Conservation (phyloP, 1,140 invertebrate species). For the Helicoverpa zea region DNA sequence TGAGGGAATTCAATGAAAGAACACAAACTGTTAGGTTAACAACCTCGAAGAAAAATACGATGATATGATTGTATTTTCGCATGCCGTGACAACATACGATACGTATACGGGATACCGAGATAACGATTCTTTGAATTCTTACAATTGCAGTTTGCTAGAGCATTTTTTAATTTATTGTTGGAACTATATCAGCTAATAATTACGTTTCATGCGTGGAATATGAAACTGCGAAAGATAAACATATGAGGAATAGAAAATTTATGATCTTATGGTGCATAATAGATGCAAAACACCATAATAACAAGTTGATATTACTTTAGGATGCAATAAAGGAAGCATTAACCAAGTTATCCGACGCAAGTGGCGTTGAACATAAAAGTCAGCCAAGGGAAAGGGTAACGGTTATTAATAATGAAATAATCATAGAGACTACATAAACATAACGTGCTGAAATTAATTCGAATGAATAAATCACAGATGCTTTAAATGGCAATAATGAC, state of each 20-base stretch:
- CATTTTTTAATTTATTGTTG: background rate
- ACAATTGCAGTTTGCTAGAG: background rate
- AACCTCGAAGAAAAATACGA: conserved; percentile 31
- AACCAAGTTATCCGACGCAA: background rate
- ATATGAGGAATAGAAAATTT: background rate
- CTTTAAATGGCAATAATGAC: background rate
- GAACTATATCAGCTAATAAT: background rate
- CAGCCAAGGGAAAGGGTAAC: background rate
- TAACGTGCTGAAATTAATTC: background rate
- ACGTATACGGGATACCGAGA: conserved; percentile 9
- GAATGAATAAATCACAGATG: background rate
- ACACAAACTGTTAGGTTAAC: conserved; percentile 14
- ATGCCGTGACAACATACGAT: conserved; percentile 35
- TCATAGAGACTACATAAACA: background rate
- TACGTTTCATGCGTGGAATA: background rate
- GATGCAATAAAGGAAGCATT: conserved; percentile 12
- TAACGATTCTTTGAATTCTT: conserved; percentile 15
- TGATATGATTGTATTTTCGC: conserved; percentile 37
- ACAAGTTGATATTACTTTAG: background rate
- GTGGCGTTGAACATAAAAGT: background rate
- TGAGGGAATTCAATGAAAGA: conserved; percentile 9
- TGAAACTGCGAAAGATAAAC: background rate
- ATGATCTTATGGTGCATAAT: background rate
- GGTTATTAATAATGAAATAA: conserved; percentile 10
- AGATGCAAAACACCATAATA: background rate